phyloP scores from a whole-genome alignment of 2,888 invertebrate genomes.

The Polyploca ridens region DNA sequence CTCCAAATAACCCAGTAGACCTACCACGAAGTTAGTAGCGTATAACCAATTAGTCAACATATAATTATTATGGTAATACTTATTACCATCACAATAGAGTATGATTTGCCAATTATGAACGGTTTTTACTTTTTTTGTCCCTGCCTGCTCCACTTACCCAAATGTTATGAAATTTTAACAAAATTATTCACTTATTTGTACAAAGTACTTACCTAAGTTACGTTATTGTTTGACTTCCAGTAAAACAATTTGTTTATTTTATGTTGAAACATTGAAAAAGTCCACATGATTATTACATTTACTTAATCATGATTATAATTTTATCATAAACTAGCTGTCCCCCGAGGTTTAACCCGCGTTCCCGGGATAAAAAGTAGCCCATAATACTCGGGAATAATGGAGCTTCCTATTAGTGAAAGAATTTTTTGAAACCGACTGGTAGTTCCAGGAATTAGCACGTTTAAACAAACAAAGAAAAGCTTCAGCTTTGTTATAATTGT shows the following conservation, averaged over 20 bases:
- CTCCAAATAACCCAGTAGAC: too few relatives aligned
- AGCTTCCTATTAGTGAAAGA: too few relatives aligned
- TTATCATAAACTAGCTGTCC: too few relatives aligned
- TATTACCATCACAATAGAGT: constrained; percentile 43
- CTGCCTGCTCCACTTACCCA: constrained; percentile 10
- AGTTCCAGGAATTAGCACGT: too few relatives aligned
- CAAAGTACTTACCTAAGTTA: background rate
- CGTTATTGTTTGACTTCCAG: background rate
- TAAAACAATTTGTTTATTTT: background rate
- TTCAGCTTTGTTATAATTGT: too few relatives aligned
- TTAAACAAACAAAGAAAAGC: too few relatives aligned
- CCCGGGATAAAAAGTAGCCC: too few relatives aligned
- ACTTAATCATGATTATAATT: too few relatives aligned
- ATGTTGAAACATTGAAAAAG: background rate
- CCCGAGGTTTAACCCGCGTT: too few relatives aligned
- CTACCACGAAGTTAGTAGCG: constrained; percentile 4
- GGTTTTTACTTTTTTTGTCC: background rate
- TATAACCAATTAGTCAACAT: background rate
- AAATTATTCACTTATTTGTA: background rate
- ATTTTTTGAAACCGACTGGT: too few relatives aligned
- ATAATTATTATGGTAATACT: background rate
- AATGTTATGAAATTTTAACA: background rate
- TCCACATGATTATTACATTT: background rate
- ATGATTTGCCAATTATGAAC: constrained; percentile 3
- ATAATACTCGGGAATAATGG: too few relatives aligned